These are phyloP conservation scores for Tetragnatha montana DNA, from an alignment of 2,888 invertebrate species.

Conservation along the genomic window DNA sequence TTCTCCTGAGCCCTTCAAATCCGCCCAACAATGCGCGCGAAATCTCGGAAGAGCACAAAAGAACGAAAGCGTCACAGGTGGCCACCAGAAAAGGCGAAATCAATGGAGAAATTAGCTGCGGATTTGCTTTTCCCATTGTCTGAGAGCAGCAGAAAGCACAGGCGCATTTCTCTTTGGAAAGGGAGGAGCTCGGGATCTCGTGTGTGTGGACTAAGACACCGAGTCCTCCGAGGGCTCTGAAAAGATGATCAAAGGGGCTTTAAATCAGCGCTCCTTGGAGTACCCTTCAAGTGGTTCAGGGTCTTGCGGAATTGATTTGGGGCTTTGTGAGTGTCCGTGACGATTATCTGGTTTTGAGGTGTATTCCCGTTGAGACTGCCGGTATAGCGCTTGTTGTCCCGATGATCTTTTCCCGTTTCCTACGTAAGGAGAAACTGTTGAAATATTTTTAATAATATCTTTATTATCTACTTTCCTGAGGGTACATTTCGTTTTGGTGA, in stretches of 20 bases:
- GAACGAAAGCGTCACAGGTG: neutral
- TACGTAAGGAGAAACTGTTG: too few species aligned
- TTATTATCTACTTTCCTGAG: too few species aligned
- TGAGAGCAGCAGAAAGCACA: neutral
- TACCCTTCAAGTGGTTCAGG: neutral
- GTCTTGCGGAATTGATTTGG: neutral
- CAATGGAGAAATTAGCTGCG: neutral
- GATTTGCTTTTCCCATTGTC: neutral
- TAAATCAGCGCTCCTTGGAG: neutral
- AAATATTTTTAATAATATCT: too few species aligned
- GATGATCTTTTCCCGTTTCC: too few species aligned
- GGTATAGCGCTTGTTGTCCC: too few species aligned
- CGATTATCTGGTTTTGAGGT: neutral
- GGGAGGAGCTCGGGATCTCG: too few species aligned
- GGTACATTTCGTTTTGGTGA: too few species aligned
- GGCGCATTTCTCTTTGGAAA: neutral
- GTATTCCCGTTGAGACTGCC: too few species aligned
- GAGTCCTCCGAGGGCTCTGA: neutral
- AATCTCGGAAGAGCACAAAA: neutral
- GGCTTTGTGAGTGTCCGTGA: neutral
- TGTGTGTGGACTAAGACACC: neutral
- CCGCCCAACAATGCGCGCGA: too few species aligned
- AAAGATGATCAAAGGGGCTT: neutral
- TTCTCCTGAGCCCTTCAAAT: too few species aligned
- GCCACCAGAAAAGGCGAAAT: neutral